Conservation (phyloP, 2,888 invertebrate species). For the Thymelicus sylvestris region DNA sequence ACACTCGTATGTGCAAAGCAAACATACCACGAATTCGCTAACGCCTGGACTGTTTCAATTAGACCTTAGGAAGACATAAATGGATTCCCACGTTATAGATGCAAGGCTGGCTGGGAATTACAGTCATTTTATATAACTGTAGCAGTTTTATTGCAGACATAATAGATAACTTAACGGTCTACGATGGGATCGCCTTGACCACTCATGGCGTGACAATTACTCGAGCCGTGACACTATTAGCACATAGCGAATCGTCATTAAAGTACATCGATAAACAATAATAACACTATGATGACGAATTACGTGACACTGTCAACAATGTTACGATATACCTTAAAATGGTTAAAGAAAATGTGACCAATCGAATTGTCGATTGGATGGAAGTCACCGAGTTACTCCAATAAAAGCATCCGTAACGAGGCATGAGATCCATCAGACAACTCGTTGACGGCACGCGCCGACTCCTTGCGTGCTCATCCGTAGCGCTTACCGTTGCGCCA, state of each 20-base stretch:
- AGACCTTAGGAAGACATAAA: slow-evolving; percentile 60
- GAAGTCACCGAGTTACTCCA: slow-evolving; percentile 7
- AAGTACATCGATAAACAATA: slow-evolving; percentile 27
- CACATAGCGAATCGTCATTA: slow-evolving; percentile 28
- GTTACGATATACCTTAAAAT: too few species aligned
- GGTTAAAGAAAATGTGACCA: neutral
- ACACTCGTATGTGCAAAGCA: slow-evolving; percentile 25
- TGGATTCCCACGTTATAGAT: slow-evolving; percentile 71
- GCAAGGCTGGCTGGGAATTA: slow-evolving; percentile 57
- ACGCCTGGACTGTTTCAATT: slow-evolving; percentile 64
- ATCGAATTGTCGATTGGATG: neutral
- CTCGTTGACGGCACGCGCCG: slow-evolving; percentile 60
- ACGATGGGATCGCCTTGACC: slow-evolving; percentile 77
- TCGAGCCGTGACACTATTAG: slow-evolving; percentile 72
- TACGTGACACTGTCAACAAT: neutral
- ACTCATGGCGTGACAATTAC: slow-evolving; percentile 58
- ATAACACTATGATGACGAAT: neutral
- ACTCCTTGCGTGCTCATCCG: slow-evolving; percentile 43
- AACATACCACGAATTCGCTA: slow-evolving; percentile 57
- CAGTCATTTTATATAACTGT: neutral
- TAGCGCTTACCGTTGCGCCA: slow-evolving; percentile 44
- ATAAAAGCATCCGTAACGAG: slow-evolving; percentile 53
- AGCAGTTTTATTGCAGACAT: slow-evolving; percentile 52
- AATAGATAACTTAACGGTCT: slow-evolving; percentile 54
- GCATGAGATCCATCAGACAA: slow-evolving; percentile 60